These are phyloP conservation scores for Antitype chi DNA, from an alignment of 2,888 invertebrate genomes.

Conservation along the genomic window DNA sequence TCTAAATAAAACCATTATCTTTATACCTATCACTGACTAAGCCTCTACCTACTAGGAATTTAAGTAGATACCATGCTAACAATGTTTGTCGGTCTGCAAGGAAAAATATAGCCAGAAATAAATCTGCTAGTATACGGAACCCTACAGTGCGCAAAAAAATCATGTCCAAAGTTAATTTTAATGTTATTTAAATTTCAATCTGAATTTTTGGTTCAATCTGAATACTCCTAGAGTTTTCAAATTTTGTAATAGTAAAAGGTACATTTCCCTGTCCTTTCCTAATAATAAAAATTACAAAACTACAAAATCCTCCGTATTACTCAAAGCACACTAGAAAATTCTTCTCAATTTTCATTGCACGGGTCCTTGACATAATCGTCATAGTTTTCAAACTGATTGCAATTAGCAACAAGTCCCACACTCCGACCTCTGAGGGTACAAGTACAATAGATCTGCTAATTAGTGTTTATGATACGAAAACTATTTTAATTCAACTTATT, in stretches of 20 bases:
- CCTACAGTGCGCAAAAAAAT: neutral
- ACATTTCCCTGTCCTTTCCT: no score
- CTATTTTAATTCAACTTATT: slow-evolving; percentile 62
- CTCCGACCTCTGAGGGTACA: slow-evolving; percentile 43
- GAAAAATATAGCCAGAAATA: neutral
- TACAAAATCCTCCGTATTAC: neutral
- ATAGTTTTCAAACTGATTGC: slow-evolving; percentile 40
- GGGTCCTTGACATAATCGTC: slow-evolving; percentile 54
- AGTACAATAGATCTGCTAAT: slow-evolving; percentile 63
- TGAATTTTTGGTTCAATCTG: neutral
- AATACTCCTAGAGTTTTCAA: neutral
- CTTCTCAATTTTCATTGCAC: slow-evolving; percentile 29
- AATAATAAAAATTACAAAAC: neutral
- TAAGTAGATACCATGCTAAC: no score
- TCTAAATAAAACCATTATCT: no score
- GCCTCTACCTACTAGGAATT: no score
- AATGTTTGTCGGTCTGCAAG: neutral
- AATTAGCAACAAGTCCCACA: slow-evolving; percentile 60
- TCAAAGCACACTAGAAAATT: slow-evolving; percentile 35
- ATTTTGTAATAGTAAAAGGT: neutral
- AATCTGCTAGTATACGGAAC: neutral
- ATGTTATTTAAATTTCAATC: neutral
- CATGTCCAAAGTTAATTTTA: no score
- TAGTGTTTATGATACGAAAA: slow-evolving; percentile 60
- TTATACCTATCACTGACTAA: no score